Percentiles rank a stretch among this genome's conserved stretches.
Evolutionary conservation across 2,797 vertebrate genomes (phyloP).

Genomic region (Gymnoscopelus microlampas): DNA sequence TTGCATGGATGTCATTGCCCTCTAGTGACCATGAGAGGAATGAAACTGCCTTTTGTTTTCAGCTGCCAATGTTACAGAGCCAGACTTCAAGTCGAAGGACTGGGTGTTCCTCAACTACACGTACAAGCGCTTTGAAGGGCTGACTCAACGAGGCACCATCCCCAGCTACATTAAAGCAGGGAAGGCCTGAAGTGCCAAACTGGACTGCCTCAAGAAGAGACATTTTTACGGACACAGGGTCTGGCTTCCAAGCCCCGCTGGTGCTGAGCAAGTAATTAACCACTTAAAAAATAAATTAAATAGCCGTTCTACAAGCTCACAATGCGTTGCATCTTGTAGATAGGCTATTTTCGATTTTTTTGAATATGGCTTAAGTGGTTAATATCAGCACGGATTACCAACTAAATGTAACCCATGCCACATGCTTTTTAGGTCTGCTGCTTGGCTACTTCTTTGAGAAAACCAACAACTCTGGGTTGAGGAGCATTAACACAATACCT

Average conservation of each 20-base stretch:
- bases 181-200: slow-evolving; percentile 83
- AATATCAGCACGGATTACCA: slow-evolving; percentile 46
- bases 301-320: not conserved
- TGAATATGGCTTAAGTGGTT: not conserved
- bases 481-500: slow-evolving; percentile 73
- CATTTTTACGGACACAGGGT: slow-evolving; percentile 79
- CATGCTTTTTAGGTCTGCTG: slow-evolving; percentile 59
- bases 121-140: slow-evolving; percentile 97
- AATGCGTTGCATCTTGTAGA: too few relatives aligned
- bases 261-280: slow-evolving; percentile 46
- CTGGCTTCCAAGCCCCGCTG: slow-evolving; percentile 63
- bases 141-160: slow-evolving; percentile 96
- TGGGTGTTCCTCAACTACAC: slow-evolving; percentile 99
- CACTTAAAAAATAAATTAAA: not conserved
- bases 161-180: slow-evolving; percentile 96
- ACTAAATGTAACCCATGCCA: slow-evolving; percentile 63
- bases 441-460: slow-evolving; percentile 46
- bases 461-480: slow-evolving; percentile 46
- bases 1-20: not conserved
- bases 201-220: not conserved
- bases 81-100: slow-evolving; percentile 99
- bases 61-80: slow-evolving; percentile 93
- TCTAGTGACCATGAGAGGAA: not conserved
- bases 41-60: slow-evolving; percentile 25
- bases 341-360: too few relatives aligned